Evolutionary conservation across 1,140 invertebrate genomes (phyloP), one percentile per base, ranked within the genome.

Genomic region (Bombus turneri): DNA sequence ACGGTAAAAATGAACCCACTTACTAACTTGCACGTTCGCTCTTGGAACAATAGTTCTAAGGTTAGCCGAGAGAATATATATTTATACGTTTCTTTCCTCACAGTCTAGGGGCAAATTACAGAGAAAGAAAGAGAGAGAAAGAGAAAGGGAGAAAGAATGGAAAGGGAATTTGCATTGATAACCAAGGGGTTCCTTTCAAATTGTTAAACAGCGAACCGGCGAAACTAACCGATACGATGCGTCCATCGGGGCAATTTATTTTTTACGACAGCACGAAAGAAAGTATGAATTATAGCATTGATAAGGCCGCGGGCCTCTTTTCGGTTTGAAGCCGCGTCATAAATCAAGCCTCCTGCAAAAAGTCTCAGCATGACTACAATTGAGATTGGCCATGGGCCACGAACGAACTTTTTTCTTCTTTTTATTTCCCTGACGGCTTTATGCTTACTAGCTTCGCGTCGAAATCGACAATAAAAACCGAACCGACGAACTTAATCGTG

Each of bases 201-300:
- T 18, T 53, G 47, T 53, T 53, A 22, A 53, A 22, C 47, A 53
- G 47, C 47, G 47, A 53, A 53, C 18, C 47, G 47, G 5, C 6
- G 6, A 53, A 53, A 53, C 18, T 53, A 22, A 53, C 47, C 47
- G 1, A 53, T 53, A 53, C 6, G 47, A 53, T 22, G 47, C 18
- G 18, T 53, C 53, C 72, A 18, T 31, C 31, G 76, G 22, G 73
- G 74, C 53, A 85, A 78, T 78, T 73, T 82, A 47, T 80, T 83
- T 81, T 86, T 83, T 83, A 87, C 79, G 47, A 87, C 57, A 59
- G 34, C 47, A 8, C 28, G 66, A 71, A 83, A 77, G 73, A 77
- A 83, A 72, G 69, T 72, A 77, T 64, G 64, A 86, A 83, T 77
- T 83, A 83, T 69, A 39, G 47, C 39, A 31, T 53, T n/a, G 39